A percentile compares a stretch with the other conserved stretches of the same genome.
phyloP scores from a whole-genome alignment of 2,797 vertebrate species.

The Molossus alvarezi region DNA sequence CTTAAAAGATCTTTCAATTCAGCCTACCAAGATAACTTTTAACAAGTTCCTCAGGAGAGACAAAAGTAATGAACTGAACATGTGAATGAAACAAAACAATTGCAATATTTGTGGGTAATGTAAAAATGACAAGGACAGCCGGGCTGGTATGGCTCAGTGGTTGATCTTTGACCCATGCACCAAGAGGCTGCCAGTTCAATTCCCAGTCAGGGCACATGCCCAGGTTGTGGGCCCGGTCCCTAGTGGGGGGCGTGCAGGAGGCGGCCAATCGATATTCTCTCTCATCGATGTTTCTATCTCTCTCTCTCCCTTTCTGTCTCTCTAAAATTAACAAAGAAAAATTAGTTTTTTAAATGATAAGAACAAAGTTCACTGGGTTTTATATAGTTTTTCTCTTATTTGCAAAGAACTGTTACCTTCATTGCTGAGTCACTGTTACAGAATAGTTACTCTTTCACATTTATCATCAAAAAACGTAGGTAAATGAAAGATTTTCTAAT shows the following conservation, averaged over 20 bases:
- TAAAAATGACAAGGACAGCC: background rate
- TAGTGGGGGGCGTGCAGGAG: too few species aligned
- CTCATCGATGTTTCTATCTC: too few species aligned
- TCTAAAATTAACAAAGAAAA: too few species aligned
- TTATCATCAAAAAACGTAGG: background rate
- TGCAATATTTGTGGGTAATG: background rate
- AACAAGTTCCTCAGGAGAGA: background rate
- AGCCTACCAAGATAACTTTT: background rate
- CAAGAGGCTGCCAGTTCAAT: too few species aligned
- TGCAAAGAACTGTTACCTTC: background rate
- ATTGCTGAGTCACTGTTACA: background rate
- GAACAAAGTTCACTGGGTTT: background rate
- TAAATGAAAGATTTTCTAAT: background rate
- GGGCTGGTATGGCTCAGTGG: too few species aligned
- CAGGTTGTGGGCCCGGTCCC: too few species aligned
- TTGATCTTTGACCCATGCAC: too few species aligned
- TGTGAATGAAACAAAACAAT: background rate
- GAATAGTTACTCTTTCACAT: background rate
- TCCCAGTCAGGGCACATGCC: too few species aligned
- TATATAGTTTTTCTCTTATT: background rate
- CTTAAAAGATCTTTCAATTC: background rate
- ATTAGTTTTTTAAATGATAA: background rate
- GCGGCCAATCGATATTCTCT: too few species aligned
- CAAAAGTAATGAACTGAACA: background rate
- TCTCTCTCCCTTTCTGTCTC: too few species aligned